These are phyloP conservation scores for Heterodera carotae DNA, from an alignment of 1,140 invertebrate species.

Conservation along the genomic window DNA sequence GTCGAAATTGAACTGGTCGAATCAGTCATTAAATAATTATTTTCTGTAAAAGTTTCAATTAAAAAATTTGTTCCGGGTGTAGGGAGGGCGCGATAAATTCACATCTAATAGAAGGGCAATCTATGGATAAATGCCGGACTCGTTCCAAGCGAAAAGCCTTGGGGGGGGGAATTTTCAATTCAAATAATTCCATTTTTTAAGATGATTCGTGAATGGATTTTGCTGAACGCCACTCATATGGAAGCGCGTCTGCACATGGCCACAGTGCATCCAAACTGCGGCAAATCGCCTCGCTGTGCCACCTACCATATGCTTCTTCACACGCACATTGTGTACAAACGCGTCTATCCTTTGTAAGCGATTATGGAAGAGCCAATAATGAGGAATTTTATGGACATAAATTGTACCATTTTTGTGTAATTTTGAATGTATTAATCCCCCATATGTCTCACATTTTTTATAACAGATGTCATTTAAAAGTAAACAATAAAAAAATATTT, in stretches of 20 bases:
- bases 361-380: neutral
- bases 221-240: constrained; percentile 57
- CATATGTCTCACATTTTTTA: too few species aligned
- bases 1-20: constrained; percentile 2
- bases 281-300: neutral
- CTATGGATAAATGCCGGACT: too few species aligned
- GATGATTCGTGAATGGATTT: constrained; percentile 63
- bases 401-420: too few species aligned
- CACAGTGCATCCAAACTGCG: constrained; percentile 46
- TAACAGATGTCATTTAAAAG: too few species aligned
- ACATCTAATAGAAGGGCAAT: too few species aligned
- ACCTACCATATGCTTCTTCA: constrained; percentile 56
- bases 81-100: too few species aligned
- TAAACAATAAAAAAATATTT: too few species aligned
- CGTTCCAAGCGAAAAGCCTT: too few species aligned
- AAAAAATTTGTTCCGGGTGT: neutral
- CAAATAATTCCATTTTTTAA: constrained; percentile 41
- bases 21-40: neutral
- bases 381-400: too few species aligned
- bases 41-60: neutral
- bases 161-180: constrained; percentile 16
- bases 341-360: constrained; percentile 58
- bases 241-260: constrained; percentile 61
- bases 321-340: constrained; percentile 61
- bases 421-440: too few species aligned